These are phyloP conservation scores for Pogonus chalceus DNA, from an alignment of 1,140 invertebrate species.

Conservation along the genomic window DNA sequence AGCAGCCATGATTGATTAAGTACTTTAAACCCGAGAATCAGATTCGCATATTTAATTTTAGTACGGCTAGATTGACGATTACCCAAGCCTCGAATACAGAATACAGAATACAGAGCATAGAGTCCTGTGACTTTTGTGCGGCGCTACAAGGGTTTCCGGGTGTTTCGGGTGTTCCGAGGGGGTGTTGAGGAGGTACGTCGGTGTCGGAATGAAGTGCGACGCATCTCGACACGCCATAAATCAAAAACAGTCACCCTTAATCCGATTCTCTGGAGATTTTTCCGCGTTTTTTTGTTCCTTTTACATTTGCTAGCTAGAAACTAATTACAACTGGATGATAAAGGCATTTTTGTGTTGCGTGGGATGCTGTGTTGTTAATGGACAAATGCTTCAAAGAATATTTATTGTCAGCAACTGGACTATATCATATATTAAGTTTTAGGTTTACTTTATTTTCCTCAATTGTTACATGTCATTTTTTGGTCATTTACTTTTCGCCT, in stretches of 20 bases:
- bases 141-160: too few species aligned
- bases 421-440: too few species aligned
- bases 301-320: slow-evolving; percentile 10
- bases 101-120: too few species aligned
- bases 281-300: slow-evolving; percentile 14
- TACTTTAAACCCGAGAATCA: slow-evolving; percentile 26
- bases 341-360: slow-evolving; percentile 15
- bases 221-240: slow-evolving; percentile 17
- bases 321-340: slow-evolving; percentile 21
- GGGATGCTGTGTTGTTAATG: not conserved
- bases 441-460: too few species aligned
- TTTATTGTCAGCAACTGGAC: not conserved
- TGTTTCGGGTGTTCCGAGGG: slow-evolving; percentile 12
- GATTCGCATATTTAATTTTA: slow-evolving; percentile 31
- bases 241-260: slow-evolving; percentile 22
- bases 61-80: not conserved
- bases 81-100: slow-evolving; percentile 14
- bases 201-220: slow-evolving; percentile 17
- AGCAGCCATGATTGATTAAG: slow-evolving; percentile 28
- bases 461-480: too few species aligned
- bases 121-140: too few species aligned
- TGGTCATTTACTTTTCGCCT: too few species aligned
- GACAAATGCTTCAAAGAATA: not conserved
- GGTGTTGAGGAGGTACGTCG: not conserved
- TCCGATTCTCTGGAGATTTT: slow-evolving; percentile 15